Conservation (phyloP, 2,113 vertebrate genomes). For the Spea multiplicata region DNA sequence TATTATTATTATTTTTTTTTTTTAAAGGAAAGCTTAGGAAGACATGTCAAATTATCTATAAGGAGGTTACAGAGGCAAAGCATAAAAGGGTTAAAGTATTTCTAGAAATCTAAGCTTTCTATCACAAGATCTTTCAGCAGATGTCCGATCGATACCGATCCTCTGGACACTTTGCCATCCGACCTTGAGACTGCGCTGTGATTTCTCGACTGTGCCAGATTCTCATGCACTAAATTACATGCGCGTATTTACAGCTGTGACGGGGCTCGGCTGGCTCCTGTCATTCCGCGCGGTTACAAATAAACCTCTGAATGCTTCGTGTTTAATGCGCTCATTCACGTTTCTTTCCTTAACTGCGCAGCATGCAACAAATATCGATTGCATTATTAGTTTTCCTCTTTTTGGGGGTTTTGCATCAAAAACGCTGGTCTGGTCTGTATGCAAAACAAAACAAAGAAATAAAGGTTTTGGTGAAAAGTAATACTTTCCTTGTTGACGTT, state of each 20-base stretch:
- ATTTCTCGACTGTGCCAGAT: constrained; percentile 5
- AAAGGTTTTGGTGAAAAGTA: too few species aligned
- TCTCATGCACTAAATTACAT: not conserved
- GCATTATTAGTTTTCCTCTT: not conserved
- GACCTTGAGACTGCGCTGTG: constrained; percentile 1
- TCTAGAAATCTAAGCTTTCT: not conserved
- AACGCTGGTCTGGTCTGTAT: too few species aligned
- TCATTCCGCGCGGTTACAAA: constrained; percentile 1
- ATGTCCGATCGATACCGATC: not conserved
- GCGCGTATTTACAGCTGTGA: not conserved
- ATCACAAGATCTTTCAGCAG: not conserved
- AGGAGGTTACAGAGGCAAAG: not conserved
- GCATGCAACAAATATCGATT: not conserved
- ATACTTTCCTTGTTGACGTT: too few species aligned
- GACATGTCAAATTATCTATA: too few species aligned
- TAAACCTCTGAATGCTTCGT: not conserved
- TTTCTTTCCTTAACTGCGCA: not conserved
- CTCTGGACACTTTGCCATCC: constrained; percentile 18
- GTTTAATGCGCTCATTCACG: not conserved
- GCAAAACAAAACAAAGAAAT: too few species aligned
- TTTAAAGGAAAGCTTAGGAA: too few species aligned
- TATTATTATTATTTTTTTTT: too few species aligned
- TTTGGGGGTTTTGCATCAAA: not conserved
- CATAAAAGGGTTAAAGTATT: not conserved
- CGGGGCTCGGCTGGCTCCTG: not conserved